These are phyloP conservation scores for Gnathonemus echidnorhynchus DNA, from an alignment of 2,113 vertebrate genomes.

Conservation along the genomic window DNA sequence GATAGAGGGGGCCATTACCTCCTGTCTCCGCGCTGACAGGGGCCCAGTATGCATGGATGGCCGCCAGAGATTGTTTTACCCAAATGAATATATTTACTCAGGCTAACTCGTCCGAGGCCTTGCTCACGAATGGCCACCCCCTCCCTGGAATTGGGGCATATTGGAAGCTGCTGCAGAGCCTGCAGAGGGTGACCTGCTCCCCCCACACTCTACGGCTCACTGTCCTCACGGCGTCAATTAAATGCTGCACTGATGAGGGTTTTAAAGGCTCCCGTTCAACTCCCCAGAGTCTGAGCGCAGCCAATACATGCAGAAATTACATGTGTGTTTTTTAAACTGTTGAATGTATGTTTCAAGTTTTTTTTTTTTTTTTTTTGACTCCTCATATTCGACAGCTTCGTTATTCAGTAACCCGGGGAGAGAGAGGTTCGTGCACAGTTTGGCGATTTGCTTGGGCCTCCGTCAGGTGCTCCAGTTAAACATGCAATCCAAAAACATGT, in stretches of 20 bases:
- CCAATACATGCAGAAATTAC: background rate
- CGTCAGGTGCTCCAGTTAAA: background rate
- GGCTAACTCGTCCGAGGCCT: conserved; percentile 36
- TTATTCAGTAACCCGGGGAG: background rate
- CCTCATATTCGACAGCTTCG: background rate
- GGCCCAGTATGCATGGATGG: conserved; percentile 53
- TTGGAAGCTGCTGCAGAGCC: background rate
- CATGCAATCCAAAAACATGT: background rate
- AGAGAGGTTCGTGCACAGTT: background rate
- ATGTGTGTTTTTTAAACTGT: background rate
- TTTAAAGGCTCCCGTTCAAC: background rate
- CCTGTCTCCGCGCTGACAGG: conserved; percentile 60
- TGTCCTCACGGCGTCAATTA: conserved; percentile 3
- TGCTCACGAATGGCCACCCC: background rate
- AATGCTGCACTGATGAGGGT: background rate
- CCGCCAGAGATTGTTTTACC: conserved; percentile 59
- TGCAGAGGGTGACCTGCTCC: background rate
- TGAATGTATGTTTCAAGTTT: background rate
- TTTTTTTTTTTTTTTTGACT: background rate
- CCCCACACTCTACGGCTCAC: background rate
- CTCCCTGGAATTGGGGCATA: background rate
- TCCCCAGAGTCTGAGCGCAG: background rate
- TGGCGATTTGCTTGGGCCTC: background rate
- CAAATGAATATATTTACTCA: conserved; percentile 59
- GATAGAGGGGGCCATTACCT: conserved; percentile 64